Conservation (phyloP, 2,888 invertebrate species). For the Cantharis rustica region DNA sequence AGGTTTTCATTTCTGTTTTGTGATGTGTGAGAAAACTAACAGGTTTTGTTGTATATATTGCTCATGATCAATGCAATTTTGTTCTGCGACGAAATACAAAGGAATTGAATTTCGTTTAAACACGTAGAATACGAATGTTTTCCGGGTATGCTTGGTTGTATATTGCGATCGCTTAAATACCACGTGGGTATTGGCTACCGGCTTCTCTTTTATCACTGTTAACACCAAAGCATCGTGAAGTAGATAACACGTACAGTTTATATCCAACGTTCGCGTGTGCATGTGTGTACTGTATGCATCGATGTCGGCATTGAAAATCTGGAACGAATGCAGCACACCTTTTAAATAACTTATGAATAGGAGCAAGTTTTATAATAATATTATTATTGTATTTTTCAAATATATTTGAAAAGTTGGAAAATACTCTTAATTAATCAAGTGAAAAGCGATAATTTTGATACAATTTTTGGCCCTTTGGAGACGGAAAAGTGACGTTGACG, state of each 20-base stretch:
- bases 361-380: neutral
- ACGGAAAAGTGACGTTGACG: slow-evolving; percentile 9
- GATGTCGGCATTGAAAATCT: slow-evolving; percentile 13
- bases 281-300: neutral
- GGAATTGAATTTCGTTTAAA: slow-evolving; percentile 2
- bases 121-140: neutral
- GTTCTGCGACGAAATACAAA: neutral
- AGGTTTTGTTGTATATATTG: neutral
- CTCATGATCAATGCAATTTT: neutral
- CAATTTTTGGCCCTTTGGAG: neutral
- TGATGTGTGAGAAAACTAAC: neutral
- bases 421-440: neutral
- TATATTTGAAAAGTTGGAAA: neutral
- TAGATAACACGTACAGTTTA: slow-evolving; percentile 5
- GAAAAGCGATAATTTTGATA: neutral
- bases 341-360: slow-evolving; percentile 7
- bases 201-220: slow-evolving; percentile 16
- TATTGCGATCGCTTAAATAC: slow-evolving; percentile 9
- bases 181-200: slow-evolving; percentile 21
- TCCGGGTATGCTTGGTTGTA: neutral
- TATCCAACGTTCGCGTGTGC: neutral
- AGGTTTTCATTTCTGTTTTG: neutral
- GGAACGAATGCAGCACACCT: slow-evolving; percentile 13
- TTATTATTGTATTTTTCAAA: neutral
- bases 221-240: slow-evolving; percentile 10